A percentile compares a stretch with the other conserved stretches of the same genome.
These are phyloP conservation scores for Lasioglossum leucozonium DNA, from an alignment of 2,888 invertebrate species.

Conservation along the genomic window DNA sequence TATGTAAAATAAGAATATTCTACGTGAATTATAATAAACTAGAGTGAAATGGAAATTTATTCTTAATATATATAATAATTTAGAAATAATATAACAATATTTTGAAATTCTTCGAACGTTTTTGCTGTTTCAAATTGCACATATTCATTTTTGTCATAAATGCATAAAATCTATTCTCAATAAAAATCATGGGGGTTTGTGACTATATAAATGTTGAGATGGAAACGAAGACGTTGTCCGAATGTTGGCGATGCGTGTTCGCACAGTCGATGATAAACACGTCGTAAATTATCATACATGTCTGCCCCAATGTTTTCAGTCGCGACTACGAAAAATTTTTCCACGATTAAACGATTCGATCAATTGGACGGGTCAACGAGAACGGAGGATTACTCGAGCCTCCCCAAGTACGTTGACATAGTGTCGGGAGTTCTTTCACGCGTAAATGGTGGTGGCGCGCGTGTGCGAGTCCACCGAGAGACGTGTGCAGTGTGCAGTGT, in stretches of 20 bases:
- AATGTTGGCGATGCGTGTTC: background rate
- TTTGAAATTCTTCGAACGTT: too few relatives aligned
- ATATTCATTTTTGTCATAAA: too few relatives aligned
- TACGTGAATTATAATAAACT: too few relatives aligned
- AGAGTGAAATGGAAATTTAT: too few relatives aligned
- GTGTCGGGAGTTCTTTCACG: constrained; percentile 36
- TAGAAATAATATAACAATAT: too few relatives aligned
- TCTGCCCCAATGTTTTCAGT: constrained; percentile 28
- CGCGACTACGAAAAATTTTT: constrained; percentile 61
- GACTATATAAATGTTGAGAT: background rate
- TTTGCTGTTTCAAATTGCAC: too few relatives aligned
- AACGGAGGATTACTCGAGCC: constrained; percentile 65
- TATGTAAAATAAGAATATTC: too few relatives aligned
- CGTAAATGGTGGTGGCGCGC: background rate
- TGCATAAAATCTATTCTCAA: too few relatives aligned
- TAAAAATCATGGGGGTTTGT: background rate
- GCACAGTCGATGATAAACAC: background rate
- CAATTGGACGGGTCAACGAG: constrained; percentile 69
- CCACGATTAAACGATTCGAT: constrained; percentile 69
- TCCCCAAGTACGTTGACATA: constrained; percentile 59
- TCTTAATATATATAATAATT: too few relatives aligned
- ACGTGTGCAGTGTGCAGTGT: background rate
- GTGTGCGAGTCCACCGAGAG: background rate
- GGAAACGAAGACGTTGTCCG: background rate
- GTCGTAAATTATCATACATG: background rate